These are phyloP conservation scores for Microcebus griseorufus DNA, from an alignment of 2,113 vertebrate species.

Conservation along the genomic window DNA sequence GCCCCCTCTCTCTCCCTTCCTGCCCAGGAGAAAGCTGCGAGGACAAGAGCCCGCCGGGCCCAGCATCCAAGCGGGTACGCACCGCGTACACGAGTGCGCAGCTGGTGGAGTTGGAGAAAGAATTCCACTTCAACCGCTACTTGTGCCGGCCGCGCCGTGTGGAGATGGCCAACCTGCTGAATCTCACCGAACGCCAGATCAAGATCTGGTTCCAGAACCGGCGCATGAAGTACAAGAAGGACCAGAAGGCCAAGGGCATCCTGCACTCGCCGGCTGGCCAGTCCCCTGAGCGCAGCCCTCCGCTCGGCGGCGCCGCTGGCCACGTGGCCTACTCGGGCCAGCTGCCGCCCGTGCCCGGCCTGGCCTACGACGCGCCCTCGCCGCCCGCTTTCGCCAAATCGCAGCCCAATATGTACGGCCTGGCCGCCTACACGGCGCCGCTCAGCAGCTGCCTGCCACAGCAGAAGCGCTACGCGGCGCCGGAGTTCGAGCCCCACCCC, in stretches of 20 bases:
- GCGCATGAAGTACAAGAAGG: slow-evolving; percentile 99
- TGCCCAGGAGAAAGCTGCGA: slow-evolving; percentile 94
- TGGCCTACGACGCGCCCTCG: slow-evolving; percentile 97
- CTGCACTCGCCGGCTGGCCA: slow-evolving; percentile 97
- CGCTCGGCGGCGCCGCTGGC: slow-evolving; percentile 92
- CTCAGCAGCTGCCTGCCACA: slow-evolving; percentile 97
- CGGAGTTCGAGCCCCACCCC: slow-evolving; percentile 97
- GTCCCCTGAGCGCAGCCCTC: slow-evolving; percentile 97
- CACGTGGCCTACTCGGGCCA: slow-evolving; percentile 96
- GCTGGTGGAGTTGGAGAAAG: slow-evolving; percentile 98
- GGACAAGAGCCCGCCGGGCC: slow-evolving; percentile 97
- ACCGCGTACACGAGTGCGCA: slow-evolving; percentile 98
- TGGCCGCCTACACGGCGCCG: slow-evolving; percentile 98
- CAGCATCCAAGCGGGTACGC: slow-evolving; percentile 97
- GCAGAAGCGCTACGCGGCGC: slow-evolving; percentile 96
- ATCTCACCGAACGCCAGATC: slow-evolving; percentile 98
- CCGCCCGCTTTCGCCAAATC: slow-evolving; percentile 97
- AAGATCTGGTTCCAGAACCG: slow-evolving; percentile 99
- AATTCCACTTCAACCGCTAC: slow-evolving; percentile 99
- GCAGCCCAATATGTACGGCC: slow-evolving; percentile 98
- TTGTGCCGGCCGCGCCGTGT: slow-evolving; percentile 96
- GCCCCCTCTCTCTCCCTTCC: slow-evolving; percentile 30
- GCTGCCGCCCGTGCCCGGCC: slow-evolving; percentile 92
- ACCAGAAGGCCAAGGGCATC: slow-evolving; percentile 99
- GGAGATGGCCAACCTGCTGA: slow-evolving; percentile 98